Base-by-base conservation (phyloP, 1,140 invertebrate genomes). In the Muscidifurax raptorellus region DNA sequence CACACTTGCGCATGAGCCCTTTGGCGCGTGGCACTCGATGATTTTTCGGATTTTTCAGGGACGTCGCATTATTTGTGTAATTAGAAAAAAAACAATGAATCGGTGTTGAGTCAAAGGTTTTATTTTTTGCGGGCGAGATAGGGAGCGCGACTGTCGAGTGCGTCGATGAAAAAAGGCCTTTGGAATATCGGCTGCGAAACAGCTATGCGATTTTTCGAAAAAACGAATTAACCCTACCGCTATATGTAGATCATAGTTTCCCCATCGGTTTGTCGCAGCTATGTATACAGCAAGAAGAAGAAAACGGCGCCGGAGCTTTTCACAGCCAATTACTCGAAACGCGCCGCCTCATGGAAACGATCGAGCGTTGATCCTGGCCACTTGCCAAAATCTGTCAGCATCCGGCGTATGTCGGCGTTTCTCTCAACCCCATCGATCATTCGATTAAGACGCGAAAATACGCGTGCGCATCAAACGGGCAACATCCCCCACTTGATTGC, bases 321-420 rank as follows among this genome's bases (percentile, higher is more conserved):
- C 89, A 90, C 86, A 86, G 86, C 87, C 88, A 90, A 90, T 90
- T 90, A 89, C 87, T 88, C 89, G 88, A 90, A 89, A 90, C 80
- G 80, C 82, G 80, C 82, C 82, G 83, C 87, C 88, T 90, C 89
- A 86, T 84, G 82, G 72, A 80, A 82, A 47, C 12, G 40, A 74
- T 36, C 66, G 59, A 80, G 71, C 52, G 69, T n/a, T 40, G 84
- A 87, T 89, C 88, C 86, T 89, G 88, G 87, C 89, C 85, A 74
- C 18, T 81, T 88, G 86, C 89, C 89, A 89, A 88, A 87, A 86
- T 87, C 85, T 27, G 2, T 15, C 9, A 13, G 13, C 69, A n/a
- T n/a, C 0, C 22, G 28, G 36, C 32, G 25, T 40, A 66, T 36
- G 52, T 75, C 18, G 40, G 4, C 10, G 18, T 82, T n/a, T 36